Conservation (phyloP, 2,888 invertebrate species). For the Cheilosia soror region DNA sequence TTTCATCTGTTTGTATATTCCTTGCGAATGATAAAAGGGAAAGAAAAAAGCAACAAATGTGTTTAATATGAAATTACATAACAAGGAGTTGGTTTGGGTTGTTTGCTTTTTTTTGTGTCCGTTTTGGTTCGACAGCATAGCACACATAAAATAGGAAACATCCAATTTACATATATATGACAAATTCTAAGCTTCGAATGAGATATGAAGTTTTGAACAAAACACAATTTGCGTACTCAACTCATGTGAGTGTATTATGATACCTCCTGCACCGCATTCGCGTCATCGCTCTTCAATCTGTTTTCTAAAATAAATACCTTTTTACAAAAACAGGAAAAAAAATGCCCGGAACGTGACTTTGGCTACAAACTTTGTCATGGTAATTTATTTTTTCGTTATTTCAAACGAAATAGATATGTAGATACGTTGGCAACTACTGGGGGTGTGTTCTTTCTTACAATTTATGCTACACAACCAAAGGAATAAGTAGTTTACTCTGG, state of each 20-base stretch:
- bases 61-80: slow-evolving; percentile 71
- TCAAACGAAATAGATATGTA: slow-evolving; percentile 30
- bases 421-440: slow-evolving; percentile 19
- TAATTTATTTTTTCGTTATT: slow-evolving; percentile 60
- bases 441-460: slow-evolving; percentile 46
- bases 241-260: slow-evolving; percentile 40
- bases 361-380: slow-evolving; percentile 69
- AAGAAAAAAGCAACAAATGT: slow-evolving; percentile 61
- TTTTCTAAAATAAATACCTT: slow-evolving; percentile 71
- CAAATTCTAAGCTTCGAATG: slow-evolving; percentile 66
- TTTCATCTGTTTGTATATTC: slow-evolving; percentile 20
- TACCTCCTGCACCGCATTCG: slow-evolving; percentile 3
- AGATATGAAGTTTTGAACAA: slow-evolving; percentile 60
- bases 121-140: slow-evolving; percentile 46
- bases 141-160: slow-evolving; percentile 66
- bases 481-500: slow-evolving; percentile 51
- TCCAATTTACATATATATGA: slow-evolving; percentile 73
- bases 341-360: slow-evolving; percentile 73
- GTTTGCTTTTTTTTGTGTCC: slow-evolving; percentile 25
- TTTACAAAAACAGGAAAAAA: slow-evolving; percentile 40
- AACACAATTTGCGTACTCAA: slow-evolving; percentile 31
- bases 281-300: slow-evolving; percentile 38
- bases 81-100: slow-evolving; percentile 57
- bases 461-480: slow-evolving; percentile 34
- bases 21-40: slow-evolving; percentile 8